phyloP scores from a whole-genome alignment of 2,888 invertebrate genomes.

The Reticulitermes lucifugus region DNA sequence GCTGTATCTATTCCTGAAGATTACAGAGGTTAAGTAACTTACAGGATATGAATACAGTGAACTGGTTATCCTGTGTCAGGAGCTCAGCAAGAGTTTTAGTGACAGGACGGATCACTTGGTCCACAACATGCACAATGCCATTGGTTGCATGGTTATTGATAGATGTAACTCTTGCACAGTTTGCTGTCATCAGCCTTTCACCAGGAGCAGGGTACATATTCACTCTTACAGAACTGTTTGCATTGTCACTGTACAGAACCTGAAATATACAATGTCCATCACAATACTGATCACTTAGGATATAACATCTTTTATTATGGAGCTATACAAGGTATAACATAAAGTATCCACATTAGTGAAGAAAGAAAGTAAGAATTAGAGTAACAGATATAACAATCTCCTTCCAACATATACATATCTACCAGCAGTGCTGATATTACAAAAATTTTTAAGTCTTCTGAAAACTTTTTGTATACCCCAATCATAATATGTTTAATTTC shows the following conservation, averaged over 20 bases:
- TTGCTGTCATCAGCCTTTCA: slow-evolving; percentile 71
- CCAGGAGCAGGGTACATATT: slow-evolving; percentile 68
- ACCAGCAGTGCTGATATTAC: no score
- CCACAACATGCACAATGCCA: slow-evolving; percentile 75
- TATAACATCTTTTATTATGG: no score
- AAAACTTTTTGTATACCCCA: no score
- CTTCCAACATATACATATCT: no score
- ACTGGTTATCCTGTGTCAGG: slow-evolving; percentile 69
- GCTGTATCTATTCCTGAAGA: background rate
- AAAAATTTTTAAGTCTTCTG: no score
- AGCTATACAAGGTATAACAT: no score
- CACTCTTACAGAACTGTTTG: slow-evolving; percentile 68
- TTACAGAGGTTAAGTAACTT: slow-evolving; percentile 51
- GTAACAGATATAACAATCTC: no score
- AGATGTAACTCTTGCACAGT: slow-evolving; percentile 73
- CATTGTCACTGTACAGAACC: slow-evolving; percentile 60
- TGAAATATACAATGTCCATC: slow-evolving; percentile 40
- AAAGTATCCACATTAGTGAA: no score
- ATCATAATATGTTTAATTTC: no score
- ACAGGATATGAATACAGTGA: slow-evolving; percentile 69
- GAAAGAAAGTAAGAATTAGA: no score
- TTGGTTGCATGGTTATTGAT: slow-evolving; percentile 73
- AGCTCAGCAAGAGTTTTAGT: slow-evolving; percentile 69
- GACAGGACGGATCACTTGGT: slow-evolving; percentile 71
- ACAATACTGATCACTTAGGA: no score